These are phyloP conservation scores for Anhinga rufa DNA, from an alignment of 2,113 vertebrate genomes.

Conservation along the genomic window DNA sequence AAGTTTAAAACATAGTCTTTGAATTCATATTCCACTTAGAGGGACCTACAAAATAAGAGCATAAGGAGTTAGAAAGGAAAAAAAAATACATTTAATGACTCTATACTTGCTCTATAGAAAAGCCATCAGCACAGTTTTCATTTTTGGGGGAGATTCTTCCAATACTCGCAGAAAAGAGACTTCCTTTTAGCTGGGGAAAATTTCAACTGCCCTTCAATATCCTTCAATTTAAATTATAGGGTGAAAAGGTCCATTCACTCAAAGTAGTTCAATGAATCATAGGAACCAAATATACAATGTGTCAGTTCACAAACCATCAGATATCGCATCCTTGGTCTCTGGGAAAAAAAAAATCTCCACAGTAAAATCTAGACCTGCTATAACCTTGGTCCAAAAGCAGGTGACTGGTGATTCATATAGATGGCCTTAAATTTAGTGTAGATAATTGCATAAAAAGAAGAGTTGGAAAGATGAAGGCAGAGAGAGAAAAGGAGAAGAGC, in stretches of 20 bases:
- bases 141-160: neutral
- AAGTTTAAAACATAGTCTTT: neutral
- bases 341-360: neutral
- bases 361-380: neutral
- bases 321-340: neutral
- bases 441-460: neutral
- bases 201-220: constrained; percentile 13
- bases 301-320: neutral
- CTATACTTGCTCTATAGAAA: neutral
- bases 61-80: neutral
- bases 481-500: neutral
- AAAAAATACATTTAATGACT: neutral
- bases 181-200: neutral
- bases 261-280: constrained; percentile 19
- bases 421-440: neutral
- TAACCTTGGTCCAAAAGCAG: neutral
- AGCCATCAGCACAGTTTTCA: neutral
- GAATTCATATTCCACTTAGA: neutral
- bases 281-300: constrained; percentile 3
- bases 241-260: constrained; percentile 16
- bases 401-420: neutral
- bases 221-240: constrained; percentile 30
- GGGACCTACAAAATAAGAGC: neutral
- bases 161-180: neutral
- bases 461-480: neutral